Evolutionary conservation across 2,113 vertebrate genomes (phyloP).

Genomic region (Circaetus gallicus): DNA sequence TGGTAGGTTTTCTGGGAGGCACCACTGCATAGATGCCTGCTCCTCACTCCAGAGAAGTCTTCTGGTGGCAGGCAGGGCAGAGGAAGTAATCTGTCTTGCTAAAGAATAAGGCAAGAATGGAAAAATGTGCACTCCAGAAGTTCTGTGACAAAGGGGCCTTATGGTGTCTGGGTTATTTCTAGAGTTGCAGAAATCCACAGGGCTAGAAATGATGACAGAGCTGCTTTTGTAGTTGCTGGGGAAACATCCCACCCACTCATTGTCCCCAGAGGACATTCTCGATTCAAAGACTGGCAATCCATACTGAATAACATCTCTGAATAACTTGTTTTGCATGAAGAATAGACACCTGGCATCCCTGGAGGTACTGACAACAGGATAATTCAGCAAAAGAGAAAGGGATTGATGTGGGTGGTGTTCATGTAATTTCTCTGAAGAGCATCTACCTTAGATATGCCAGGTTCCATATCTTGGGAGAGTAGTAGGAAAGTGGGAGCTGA

Average conservation of each 20-base stretch:
- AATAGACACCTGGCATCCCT: background rate
- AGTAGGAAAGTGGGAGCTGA: background rate
- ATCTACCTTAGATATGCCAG: background rate
- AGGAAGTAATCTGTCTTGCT: background rate
- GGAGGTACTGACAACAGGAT: background rate
- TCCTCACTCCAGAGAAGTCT: background rate
- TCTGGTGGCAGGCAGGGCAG: background rate
- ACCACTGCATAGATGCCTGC: background rate
- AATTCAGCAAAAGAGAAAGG: background rate
- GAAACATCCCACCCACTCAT: background rate
- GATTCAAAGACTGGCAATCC: background rate
- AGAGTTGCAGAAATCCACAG: background rate
- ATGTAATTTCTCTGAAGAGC: background rate
- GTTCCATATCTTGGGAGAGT: background rate
- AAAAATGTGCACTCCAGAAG: constrained; percentile 8
- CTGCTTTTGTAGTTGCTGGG: background rate
- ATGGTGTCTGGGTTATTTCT: background rate
- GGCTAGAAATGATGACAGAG: background rate
- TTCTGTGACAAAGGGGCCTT: background rate
- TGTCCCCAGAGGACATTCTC: background rate
- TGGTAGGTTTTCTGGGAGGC: background rate
- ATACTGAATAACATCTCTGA: background rate
- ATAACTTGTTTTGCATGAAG: background rate
- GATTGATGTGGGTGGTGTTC: background rate
- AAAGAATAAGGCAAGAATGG: background rate